These are phyloP conservation scores for Ianthella basta DNA, from an alignment of 37 sponge, comb jelly and placozoan species.

Conservation along the genomic window DNA sequence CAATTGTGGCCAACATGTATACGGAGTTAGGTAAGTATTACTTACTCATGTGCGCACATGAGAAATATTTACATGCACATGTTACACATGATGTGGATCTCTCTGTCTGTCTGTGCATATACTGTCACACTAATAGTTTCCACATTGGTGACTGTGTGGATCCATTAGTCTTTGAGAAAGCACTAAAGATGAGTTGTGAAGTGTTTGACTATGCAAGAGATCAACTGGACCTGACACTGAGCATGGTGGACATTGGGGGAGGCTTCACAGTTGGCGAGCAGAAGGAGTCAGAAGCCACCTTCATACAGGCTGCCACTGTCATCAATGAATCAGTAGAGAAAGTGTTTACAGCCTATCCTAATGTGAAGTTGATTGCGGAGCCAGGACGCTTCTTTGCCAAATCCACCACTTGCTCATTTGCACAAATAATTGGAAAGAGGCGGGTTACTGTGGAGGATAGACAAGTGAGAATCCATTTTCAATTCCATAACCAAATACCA, in stretches of 20 bases:
- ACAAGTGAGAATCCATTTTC: not conserved
- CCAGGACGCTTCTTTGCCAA: slow-evolving; percentile 90
- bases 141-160: slow-evolving; percentile 89
- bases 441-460: not conserved
- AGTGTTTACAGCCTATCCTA: not conserved
- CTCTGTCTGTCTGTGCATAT: too few relatives aligned
- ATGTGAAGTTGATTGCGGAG: slow-evolving; percentile 85
- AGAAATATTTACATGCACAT: too few relatives aligned
- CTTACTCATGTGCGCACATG: not conserved
- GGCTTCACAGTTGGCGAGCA: slow-evolving; percentile 79
- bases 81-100: too few relatives aligned
- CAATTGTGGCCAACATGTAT: slow-evolving; percentile 65
- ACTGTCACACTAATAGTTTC: too few relatives aligned
- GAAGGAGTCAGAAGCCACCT: slow-evolving; percentile 42
- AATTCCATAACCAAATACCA: too few relatives aligned
- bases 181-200: slow-evolving; percentile 56
- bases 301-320: slow-evolving; percentile 24
- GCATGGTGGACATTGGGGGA: slow-evolving; percentile 91
- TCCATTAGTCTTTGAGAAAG: slow-evolving; percentile 57
- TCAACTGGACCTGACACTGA: slow-evolving; percentile 65
- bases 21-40: slow-evolving; percentile 81
- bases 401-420: slow-evolving; percentile 65
- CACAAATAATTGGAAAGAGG: slow-evolving; percentile 70
- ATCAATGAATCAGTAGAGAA: not conserved
- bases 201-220: slow-evolving; percentile 60